Evolutionary conservation across 2,113 vertebrate genomes (phyloP).

Genomic region (Otocyon megalotis): DNA sequence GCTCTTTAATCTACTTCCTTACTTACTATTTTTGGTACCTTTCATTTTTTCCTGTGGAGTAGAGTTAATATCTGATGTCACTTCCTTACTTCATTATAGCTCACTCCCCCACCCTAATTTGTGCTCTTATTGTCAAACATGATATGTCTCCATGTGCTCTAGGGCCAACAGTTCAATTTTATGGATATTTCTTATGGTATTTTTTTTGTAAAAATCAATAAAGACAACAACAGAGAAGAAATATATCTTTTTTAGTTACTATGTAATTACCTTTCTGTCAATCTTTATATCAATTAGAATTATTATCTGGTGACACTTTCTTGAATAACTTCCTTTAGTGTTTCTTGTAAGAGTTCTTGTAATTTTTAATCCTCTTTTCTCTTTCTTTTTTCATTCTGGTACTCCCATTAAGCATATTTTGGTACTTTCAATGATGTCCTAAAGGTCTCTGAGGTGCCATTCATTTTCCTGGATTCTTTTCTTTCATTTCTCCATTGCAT

Average conservation of each 20-base stretch:
- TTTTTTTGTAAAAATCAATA: not conserved
- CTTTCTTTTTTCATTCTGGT: not conserved
- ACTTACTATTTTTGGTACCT: not conserved
- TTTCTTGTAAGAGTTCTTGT: not conserved
- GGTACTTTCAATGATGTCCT: not conserved
- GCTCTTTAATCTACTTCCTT: not conserved
- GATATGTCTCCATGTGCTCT: not conserved
- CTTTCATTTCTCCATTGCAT: not conserved
- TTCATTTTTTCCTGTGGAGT: not conserved
- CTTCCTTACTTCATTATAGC: not conserved
- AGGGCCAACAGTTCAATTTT: not conserved
- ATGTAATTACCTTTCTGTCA: not conserved
- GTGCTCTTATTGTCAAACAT: not conserved
- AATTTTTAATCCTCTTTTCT: not conserved
- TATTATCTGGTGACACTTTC: not conserved
- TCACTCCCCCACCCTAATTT: not conserved
- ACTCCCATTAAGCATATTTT: not conserved
- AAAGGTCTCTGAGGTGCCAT: not conserved
- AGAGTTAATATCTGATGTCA: not conserved
- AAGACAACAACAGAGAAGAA: not conserved
- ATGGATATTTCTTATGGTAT: not conserved
- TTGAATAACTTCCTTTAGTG: not conserved
- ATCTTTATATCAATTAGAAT: not conserved
- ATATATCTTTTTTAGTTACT: not conserved
- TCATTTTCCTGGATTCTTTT: not conserved